These are phyloP conservation scores for Acronicta aceris DNA, from an alignment of 2,888 invertebrate genomes.

Conservation along the genomic window DNA sequence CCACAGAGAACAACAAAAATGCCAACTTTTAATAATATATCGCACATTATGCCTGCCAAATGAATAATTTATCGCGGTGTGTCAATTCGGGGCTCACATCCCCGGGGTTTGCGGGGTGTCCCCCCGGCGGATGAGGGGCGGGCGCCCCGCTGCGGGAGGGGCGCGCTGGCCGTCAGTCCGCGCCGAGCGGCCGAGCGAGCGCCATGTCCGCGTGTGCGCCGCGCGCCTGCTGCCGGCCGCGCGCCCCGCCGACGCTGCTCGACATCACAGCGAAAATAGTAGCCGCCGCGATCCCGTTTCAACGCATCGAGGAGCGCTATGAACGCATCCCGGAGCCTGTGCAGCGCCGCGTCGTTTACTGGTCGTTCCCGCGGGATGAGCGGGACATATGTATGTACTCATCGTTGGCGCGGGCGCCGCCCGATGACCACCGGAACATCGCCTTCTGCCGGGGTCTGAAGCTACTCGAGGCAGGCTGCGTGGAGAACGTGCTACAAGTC, in stretches of 20 bases:
- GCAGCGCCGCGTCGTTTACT: slow-evolving; percentile 95
- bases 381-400: slow-evolving; percentile 97
- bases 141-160: slow-evolving; percentile 60
- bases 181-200: slow-evolving; percentile 88
- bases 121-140: slow-evolving; percentile 51
- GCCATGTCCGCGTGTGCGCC: slow-evolving; percentile 87
- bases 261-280: slow-evolving; percentile 95
- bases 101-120: slow-evolving; percentile 70
- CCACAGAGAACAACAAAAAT: slow-evolving; percentile 81
- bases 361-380: slow-evolving; percentile 96
- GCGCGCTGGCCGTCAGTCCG: slow-evolving; percentile 79
- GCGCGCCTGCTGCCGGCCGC: slow-evolving; percentile 88
- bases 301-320: slow-evolving; percentile 95
- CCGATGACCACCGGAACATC: slow-evolving; percentile 93
- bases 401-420: slow-evolving; percentile 90
- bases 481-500: slow-evolving; percentile 96
- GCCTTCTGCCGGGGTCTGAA: slow-evolving; percentile 96
- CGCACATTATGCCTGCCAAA: slow-evolving; percentile 87
- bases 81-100: slow-evolving; percentile 85
- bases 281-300: slow-evolving; percentile 95
- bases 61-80: slow-evolving; percentile 88
- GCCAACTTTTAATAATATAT: slow-evolving; percentile 89
- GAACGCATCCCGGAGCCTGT: slow-evolving; percentile 96
- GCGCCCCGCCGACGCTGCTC: slow-evolving; percentile 93
- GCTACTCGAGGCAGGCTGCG: slow-evolving; percentile 94